Evolutionary conservation across 2,888 invertebrate species (phyloP).

Genomic region (Didymodactylos carnosus): DNA sequence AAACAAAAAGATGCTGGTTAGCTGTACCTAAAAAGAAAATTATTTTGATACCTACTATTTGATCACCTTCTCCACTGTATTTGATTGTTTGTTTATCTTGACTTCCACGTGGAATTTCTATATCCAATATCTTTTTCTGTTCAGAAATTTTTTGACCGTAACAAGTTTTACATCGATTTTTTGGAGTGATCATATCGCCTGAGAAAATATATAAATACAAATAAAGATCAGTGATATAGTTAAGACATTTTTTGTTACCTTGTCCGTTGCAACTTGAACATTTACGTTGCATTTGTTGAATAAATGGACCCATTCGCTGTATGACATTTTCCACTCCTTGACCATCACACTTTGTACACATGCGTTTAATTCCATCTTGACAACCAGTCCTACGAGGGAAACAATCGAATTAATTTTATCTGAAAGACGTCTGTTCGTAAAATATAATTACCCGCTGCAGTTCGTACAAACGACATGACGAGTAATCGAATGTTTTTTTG

Average conservation of each 20-base stretch:
- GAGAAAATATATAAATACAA: too few relatives aligned
- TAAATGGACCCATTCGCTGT: neutral
- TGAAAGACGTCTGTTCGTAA: too few relatives aligned
- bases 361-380: slow-evolving; percentile 44
- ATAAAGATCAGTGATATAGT: too few relatives aligned
- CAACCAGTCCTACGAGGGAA: slow-evolving; percentile 43
- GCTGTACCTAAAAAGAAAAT: neutral
- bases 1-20: neutral
- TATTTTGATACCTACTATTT: slow-evolving; percentile 30
- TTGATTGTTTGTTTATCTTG: neutral
- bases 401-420: neutral
- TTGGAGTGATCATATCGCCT: neutral
- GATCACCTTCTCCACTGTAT: neutral
- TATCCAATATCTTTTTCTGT: neutral
- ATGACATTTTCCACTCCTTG: slow-evolving; percentile 38
- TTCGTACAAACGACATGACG: slow-evolving; percentile 58
- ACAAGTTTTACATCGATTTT: neutral
- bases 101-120: neutral
- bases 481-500: slow-evolving; percentile 56
- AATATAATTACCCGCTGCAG: slow-evolving; percentile 46
- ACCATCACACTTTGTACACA: slow-evolving; percentile 55
- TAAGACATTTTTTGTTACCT: too few relatives aligned
- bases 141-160: neutral
- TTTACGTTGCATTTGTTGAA: neutral
- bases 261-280: neutral